A percentile compares a stretch with the other conserved stretches of the same genome.
Conservation (phyloP, 2,888 invertebrate genomes). For the Chloroclysta siterata region DNA sequence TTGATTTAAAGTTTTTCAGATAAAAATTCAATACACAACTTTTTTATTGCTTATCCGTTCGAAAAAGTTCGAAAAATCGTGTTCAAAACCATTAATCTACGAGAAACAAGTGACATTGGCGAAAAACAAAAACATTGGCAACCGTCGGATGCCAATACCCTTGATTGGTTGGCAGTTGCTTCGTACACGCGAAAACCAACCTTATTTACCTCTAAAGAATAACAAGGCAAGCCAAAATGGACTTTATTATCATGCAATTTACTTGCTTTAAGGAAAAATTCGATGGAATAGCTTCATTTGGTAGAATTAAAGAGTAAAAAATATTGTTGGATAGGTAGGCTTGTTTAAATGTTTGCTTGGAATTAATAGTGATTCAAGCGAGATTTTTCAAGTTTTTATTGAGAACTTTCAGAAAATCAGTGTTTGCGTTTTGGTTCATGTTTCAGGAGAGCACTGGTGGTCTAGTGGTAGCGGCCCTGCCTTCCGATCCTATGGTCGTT, state of each 20-base stretch:
- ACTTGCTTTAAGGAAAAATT: neutral
- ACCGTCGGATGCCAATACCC: constrained; percentile 44
- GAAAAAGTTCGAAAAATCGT: constrained; percentile 38
- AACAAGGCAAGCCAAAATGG: constrained; percentile 1
- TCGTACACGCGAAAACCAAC: constrained; percentile 38
- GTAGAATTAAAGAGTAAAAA: constrained; percentile 17
- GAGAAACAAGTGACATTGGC: constrained; percentile 40
- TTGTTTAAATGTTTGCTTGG: neutral
- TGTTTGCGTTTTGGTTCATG: no score
- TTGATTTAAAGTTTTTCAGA: constrained; percentile 29
- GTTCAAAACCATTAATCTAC: constrained; percentile 37
- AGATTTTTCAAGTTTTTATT: no score
- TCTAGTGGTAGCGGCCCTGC: no score
- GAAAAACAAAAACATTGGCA: constrained; percentile 38
- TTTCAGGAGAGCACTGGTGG: no score
- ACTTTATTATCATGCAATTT: neutral
- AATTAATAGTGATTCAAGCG: no score
- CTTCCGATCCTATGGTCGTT: no score
- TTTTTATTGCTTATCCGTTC: constrained; percentile 38
- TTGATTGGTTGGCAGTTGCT: constrained; percentile 52
- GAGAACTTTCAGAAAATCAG: no score
- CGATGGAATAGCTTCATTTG: neutral
- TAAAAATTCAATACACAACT: constrained; percentile 39
- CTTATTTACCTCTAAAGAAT: constrained; percentile 2
- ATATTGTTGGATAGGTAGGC: constrained; percentile 1